Evolutionary conservation across 2,113 vertebrate genomes (phyloP), one percentile per base, ranked within the genome.

Genomic region (Corydoras sp.): DNA sequence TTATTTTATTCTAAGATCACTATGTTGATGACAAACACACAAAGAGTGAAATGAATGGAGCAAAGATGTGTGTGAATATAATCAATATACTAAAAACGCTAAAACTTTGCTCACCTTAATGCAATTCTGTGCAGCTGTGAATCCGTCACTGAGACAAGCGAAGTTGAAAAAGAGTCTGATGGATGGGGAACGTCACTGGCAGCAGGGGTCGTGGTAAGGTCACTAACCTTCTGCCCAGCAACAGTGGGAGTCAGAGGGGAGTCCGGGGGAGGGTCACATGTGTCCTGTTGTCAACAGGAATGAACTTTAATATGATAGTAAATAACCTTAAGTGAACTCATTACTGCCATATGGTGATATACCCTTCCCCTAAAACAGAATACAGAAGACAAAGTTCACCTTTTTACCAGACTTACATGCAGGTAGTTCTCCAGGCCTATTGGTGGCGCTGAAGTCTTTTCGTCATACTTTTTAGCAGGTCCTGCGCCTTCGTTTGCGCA

Each of bases 41-140:
- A 43, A 43, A 43, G 35, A 43, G 35, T 43, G 7, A 43, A 43
- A 8, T 43, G 2, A 43, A 2, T 43, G 35, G 1, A 43, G 35
- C 4, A 43, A 43, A 5, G 35, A 43, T 8, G 4, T 43, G 7
- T 43, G 7, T 43, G 7, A 2, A 43, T 43, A 43, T 43, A 43
- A 43, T 43, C 1, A 43, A 43, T 2, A 43, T 43, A 43, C 35
- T 43, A 43, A 43, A 43, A 43, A 43, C 35, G 7, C 35, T 43
- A 8, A 43, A 3, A 1, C 29, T 13, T 53, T 65, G 9, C 83
- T 88, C 73, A 90, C 89, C 53, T 76, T 15, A 85, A 61, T 11
- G 61, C 7, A 0, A 87, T 81, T 64, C 74, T 78, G 79, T 88
- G 85, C 15, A 91, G 81, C 78, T 90, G 88, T 0, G 89, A 89